Base-by-base conservation (phyloP, 2,797 vertebrate species). In the Notamacropus eugenii region DNA sequence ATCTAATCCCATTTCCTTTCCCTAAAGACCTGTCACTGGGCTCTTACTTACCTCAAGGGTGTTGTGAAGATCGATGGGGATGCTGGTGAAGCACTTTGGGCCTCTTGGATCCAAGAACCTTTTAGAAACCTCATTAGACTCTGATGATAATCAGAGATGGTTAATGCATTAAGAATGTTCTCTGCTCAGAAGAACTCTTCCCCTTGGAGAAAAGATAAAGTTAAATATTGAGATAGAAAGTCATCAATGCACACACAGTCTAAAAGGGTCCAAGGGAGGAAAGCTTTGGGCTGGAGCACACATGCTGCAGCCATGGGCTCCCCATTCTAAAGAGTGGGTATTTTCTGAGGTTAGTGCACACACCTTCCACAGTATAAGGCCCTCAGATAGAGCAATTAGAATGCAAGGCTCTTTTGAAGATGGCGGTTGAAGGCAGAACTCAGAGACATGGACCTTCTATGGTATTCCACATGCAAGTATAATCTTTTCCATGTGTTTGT, bases 21-120 rank as follows among this genome's bases (percentile, higher is more conserved):
- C 90, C 92, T 87, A 94, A 24, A 90, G 46, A 96, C 93, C 93
- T 96, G 94, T 92, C 94, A 96, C 93, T 95, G 92, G 97, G 95
- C 95, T 97, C 96, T 96, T 92, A 95, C 55, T 97, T 97, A 97
- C 96, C 96, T 96, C 96, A 92, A 52, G 95, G 92, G 92, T 96
- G 94, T 96, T 96, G 52, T 95, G 4, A 87, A 96, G 93, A 98
- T 98, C 59, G 2, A 95, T 94, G 50, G 50, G 57, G 74, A 54
- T 96, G 62, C 40, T 87, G 74, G 9, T 3, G 74, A 87, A 87
- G 74, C 40, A 87, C 40, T 92, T 97, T 90, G 93, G 93, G n/a
- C 59, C 96, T 92, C 90, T 96, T 55, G 6, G 87, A 94, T 91
- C 92, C 62, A 93, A 97, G 94, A 82, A 29, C 59, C 95, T 90